phyloP scores from a whole-genome alignment of 2,888 invertebrate species.

The Bruchidius siliquastri region DNA sequence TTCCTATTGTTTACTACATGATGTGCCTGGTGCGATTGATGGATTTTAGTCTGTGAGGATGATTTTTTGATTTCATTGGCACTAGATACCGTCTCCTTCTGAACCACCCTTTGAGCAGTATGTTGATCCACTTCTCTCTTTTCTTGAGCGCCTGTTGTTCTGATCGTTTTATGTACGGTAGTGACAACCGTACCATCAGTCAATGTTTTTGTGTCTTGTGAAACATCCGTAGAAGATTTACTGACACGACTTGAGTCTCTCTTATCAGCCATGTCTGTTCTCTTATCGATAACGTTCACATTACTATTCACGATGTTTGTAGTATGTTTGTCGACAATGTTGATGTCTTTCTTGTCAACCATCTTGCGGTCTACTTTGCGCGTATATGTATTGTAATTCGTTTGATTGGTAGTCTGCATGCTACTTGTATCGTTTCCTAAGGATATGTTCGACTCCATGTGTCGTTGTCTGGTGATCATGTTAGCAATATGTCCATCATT shows the following conservation, averaged over 20 bases:
- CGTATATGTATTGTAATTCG: slow-evolving; percentile 49
- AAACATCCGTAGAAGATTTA: slow-evolving; percentile 28
- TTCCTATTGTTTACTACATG: slow-evolving; percentile 16
- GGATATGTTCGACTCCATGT: slow-evolving; percentile 64
- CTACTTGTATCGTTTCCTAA: slow-evolving; percentile 55
- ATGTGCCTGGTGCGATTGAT: slow-evolving; percentile 25
- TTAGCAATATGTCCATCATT: slow-evolving; percentile 47
- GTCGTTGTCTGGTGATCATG: slow-evolving; percentile 46
- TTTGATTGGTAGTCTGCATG: slow-evolving; percentile 57
- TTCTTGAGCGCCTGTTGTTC: slow-evolving; percentile 33
- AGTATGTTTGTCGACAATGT: slow-evolving; percentile 14
- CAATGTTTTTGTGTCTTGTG: slow-evolving; percentile 46
- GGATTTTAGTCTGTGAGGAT: slow-evolving; percentile 39
- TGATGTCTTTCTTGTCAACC: slow-evolving; percentile 15
- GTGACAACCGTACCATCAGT: slow-evolving; percentile 54
- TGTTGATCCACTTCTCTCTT: slow-evolving; percentile 16
- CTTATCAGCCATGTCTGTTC: slow-evolving; percentile 16
- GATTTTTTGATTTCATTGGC: slow-evolving; percentile 41
- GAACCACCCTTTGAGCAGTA: slow-evolving; percentile 4
- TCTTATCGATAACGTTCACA: slow-evolving; percentile 9
- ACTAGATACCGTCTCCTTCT: slow-evolving; percentile 12
- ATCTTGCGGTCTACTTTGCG: slow-evolving; percentile 32
- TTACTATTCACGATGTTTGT: slow-evolving; percentile 7
- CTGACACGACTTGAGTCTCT: slow-evolving; percentile 16
- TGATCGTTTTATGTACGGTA: slow-evolving; percentile 50